A percentile compares a stretch with the other conserved stretches of the same genome.
Evolutionary conservation across 2,888 invertebrate genomes (phyloP).

Genomic region (Chrysolina haemoptera): DNA sequence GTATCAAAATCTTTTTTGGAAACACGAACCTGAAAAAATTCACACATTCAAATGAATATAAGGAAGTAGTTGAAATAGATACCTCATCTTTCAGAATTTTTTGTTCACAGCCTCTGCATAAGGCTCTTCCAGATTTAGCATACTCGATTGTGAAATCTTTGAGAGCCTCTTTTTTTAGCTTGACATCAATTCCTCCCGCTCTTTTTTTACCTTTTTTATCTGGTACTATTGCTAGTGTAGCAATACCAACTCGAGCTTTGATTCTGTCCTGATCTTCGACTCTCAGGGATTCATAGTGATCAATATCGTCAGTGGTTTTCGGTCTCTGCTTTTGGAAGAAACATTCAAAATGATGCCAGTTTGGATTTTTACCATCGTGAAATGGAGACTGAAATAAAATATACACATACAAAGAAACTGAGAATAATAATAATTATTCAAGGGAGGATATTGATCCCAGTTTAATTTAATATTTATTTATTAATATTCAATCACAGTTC

Average conservation of each 20-base stretch:
- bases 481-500: too few species aligned
- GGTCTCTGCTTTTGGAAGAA: conserved; percentile 90
- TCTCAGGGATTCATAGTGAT: conserved; percentile 83
- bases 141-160: conserved; percentile 87
- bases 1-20: conserved; percentile 89
- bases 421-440: not conserved
- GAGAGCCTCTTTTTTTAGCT: conserved; percentile 66
- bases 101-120: conserved; percentile 87
- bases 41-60: not conserved
- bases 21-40: conserved; percentile 73
- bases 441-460: not conserved
- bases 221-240: conserved; percentile 68
- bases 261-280: conserved; percentile 89
- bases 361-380: conserved; percentile 88
- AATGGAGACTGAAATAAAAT: conserved; percentile 81
- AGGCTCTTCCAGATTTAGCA: conserved; percentile 86
- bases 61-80: conserved; percentile 45
- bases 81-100: conserved; percentile 84
- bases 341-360: conserved; percentile 92
- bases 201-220: conserved; percentile 72
- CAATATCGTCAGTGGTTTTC: conserved; percentile 82
- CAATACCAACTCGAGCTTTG: conserved; percentile 74
- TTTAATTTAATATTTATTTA: too few species aligned
- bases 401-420: conserved; percentile 8
- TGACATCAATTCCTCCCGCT: conserved; percentile 56